Percentiles rank a stretch among this genome's conserved stretches.
Conservation (phyloP, 2,888 invertebrate genomes). For the Malthinus seriepunctatus region DNA sequence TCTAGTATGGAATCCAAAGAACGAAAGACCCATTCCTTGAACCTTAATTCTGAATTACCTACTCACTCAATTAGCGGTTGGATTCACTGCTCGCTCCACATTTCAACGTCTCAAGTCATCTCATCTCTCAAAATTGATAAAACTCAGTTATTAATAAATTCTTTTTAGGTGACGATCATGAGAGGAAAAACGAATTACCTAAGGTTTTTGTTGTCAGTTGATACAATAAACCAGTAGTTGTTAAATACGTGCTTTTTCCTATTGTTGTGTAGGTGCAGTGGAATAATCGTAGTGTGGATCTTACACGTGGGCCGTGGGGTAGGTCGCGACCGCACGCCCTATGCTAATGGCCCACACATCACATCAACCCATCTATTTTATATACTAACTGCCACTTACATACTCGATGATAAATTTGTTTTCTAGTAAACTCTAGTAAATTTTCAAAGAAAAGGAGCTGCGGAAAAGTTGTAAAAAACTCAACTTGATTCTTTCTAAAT, state of each 20-base stretch:
- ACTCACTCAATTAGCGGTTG: too few relatives aligned
- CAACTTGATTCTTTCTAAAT: neutral
- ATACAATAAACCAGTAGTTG: conserved; percentile 19
- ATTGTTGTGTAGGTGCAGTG: conserved; percentile 22
- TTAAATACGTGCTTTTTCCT: conserved; percentile 15
- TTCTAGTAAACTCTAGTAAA: neutral
- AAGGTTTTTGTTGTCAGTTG: neutral
- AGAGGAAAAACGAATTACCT: neutral
- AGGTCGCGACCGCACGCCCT: conserved; percentile 43
- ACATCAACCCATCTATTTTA: conserved; percentile 32
- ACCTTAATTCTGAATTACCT: too few relatives aligned
- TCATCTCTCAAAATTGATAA: too few relatives aligned
- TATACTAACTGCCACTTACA: conserved; percentile 28
- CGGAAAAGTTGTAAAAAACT: neutral
- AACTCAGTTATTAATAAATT: too few relatives aligned
- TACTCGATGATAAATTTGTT: conserved; percentile 13
- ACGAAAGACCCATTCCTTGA: too few relatives aligned
- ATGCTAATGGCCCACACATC: conserved; percentile 44
- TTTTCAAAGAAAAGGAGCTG: neutral
- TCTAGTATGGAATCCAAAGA: too few relatives aligned
- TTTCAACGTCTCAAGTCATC: too few relatives aligned
- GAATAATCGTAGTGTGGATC: conserved; percentile 34
- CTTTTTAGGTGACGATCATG: neutral
- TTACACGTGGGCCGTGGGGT: conserved; percentile 43
- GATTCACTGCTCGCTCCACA: too few relatives aligned